A percentile compares a stretch with the other conserved stretches of the same genome.
Evolutionary conservation across 2,888 invertebrate species (phyloP).

Genomic region (Apodemia arnacis): DNA sequence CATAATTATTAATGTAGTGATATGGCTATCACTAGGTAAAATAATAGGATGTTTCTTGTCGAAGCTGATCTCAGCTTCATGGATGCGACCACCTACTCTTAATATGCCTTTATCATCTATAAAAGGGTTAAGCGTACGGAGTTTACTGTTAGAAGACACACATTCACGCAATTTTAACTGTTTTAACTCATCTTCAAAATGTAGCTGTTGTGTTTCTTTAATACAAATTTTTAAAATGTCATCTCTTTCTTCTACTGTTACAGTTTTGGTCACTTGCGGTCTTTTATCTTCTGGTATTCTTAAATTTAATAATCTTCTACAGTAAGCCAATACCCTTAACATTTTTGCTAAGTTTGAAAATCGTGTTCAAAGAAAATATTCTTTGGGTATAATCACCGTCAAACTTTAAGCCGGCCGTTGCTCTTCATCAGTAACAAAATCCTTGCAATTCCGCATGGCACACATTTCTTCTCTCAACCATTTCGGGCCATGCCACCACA

Average conservation of each 20-base stretch:
- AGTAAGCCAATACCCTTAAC: not conserved
- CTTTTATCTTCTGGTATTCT: too few species aligned
- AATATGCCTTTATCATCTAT: not conserved
- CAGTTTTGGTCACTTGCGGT: too few species aligned
- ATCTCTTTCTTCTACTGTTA: not conserved
- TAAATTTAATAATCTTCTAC: not conserved
- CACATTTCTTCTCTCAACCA: constrained; percentile 4
- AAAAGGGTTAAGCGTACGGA: not conserved
- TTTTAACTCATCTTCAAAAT: not conserved
- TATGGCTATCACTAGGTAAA: too few species aligned
- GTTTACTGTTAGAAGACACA: too few species aligned
- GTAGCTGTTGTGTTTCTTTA: not conserved
- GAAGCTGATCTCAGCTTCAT: not conserved
- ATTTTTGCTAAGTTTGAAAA: too few species aligned
- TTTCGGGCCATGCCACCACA: constrained; percentile 16
- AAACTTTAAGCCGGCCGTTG: not conserved
- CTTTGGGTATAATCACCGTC: too few species aligned
- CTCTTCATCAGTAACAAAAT: not conserved
- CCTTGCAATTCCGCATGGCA: not conserved
- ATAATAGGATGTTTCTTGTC: too few species aligned
- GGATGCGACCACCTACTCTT: not conserved
- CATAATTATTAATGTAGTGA: too few species aligned
- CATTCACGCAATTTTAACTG: not conserved
- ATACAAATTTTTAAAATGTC: not conserved
- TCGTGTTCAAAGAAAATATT: too few species aligned